Percentiles rank a stretch among this genome's conserved stretches.
phyloP scores from a whole-genome alignment of 2,113 vertebrate species.

The Archocentrus centrarchus region DNA sequence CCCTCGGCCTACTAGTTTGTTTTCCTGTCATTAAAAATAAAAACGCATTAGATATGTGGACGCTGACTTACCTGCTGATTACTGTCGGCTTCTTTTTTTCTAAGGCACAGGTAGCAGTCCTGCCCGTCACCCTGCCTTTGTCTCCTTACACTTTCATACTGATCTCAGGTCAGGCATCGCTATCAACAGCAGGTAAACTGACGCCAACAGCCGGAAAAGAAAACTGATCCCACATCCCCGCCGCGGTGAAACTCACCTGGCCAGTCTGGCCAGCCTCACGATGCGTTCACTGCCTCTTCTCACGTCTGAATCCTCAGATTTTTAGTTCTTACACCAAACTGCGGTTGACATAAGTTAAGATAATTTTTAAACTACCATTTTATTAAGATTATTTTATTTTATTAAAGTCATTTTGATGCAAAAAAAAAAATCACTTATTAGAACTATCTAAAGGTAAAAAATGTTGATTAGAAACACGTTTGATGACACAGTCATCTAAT shows the following conservation, averaged over 20 bases:
- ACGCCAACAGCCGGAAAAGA: neutral
- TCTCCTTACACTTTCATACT: neutral
- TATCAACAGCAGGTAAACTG: rapidly evolving
- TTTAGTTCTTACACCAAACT: no score
- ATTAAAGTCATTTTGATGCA: neutral
- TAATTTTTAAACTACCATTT: neutral
- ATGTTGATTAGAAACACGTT: neutral
- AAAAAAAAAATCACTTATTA: neutral
- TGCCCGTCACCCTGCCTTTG: neutral
- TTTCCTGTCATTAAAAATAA: neutral
- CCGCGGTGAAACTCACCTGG: constrained; percentile 44
- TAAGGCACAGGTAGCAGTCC: neutral
- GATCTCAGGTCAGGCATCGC: constrained; percentile 28
- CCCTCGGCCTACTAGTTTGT: no score
- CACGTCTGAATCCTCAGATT: neutral
- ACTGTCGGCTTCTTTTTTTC: neutral
- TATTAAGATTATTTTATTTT: neutral
- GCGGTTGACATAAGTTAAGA: neutral
- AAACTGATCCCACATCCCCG: neutral
- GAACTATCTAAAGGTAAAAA: neutral
- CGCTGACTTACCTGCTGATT: constrained; percentile 34
- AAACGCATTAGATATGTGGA: neutral
- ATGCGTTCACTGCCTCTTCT: constrained; percentile 22
- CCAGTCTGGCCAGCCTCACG: constrained; percentile 43
- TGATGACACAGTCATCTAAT: neutral